Evolutionary conservation across 2,888 invertebrate genomes (phyloP).

Genomic region (Drosophila atripex): DNA sequence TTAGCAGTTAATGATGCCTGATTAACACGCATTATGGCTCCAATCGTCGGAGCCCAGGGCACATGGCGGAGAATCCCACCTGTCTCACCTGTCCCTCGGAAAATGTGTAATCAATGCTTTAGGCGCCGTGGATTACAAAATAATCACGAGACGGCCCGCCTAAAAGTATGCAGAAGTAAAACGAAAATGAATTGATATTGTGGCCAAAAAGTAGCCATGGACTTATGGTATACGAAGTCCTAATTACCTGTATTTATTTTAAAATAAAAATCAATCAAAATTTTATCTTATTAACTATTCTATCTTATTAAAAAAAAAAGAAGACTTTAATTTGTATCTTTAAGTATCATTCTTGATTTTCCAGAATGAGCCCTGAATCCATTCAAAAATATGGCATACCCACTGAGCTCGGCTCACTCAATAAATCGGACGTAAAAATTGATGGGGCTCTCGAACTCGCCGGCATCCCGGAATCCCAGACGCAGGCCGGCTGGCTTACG

Average conservation of each 20-base stretch:
- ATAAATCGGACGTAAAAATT: conserved; percentile 61
- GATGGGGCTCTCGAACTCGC: conserved; percentile 49
- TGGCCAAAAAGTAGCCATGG: conserved; percentile 5
- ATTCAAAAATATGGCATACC: conserved; percentile 3
- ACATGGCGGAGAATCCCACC: conserved; percentile 8
- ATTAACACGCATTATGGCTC: conserved; percentile 77
- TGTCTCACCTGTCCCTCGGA: conserved; percentile 34
- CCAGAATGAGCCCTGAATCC: background rate
- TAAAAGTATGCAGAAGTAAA: conserved; percentile 73
- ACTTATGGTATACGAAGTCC: background rate
- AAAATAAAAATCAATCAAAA: background rate
- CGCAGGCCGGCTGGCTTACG: conserved; percentile 15
- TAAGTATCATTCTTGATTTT: background rate
- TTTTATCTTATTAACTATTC: background rate
- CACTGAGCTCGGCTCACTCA: conserved; percentile 26
- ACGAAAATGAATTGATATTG: conserved; percentile 50
- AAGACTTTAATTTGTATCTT: background rate
- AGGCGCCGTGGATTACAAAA: conserved; percentile 75
- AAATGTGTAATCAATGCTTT: conserved; percentile 75
- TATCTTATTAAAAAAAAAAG: background rate
- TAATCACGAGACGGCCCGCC: conserved; percentile 66
- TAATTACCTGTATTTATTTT: background rate
- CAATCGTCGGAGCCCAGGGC: conserved; percentile 16
- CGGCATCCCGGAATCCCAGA: background rate
- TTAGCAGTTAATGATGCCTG: conserved; percentile 81